A percentile compares a stretch with the other conserved stretches of the same genome.
phyloP scores from a whole-genome alignment of 2,888 invertebrate genomes.

The Drosophila putrida region DNA sequence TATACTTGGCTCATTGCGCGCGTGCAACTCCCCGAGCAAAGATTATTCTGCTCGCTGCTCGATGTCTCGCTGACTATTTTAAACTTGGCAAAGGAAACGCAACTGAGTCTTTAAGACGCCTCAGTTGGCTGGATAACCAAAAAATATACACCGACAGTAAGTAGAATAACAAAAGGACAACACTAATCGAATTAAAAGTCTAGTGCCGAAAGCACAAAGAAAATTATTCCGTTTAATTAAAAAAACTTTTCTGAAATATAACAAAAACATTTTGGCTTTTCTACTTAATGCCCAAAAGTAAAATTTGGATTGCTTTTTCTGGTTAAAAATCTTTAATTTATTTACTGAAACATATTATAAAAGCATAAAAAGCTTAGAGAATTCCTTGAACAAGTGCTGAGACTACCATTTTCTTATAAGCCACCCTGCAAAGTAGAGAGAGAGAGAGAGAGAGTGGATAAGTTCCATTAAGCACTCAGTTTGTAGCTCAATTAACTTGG shows the following conservation, averaged over 20 bases:
- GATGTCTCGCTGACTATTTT: slow-evolving; percentile 28
- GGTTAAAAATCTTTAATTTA: neutral
- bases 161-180: neutral
- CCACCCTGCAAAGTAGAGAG: slow-evolving; percentile 5
- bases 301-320: too few relatives aligned
- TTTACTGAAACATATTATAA: neutral
- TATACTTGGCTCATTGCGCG: slow-evolving; percentile 75
- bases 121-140: neutral
- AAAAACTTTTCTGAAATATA: neutral
- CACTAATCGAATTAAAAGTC: too few relatives aligned
- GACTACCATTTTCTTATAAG: slow-evolving; percentile 30
- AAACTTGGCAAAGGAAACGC: slow-evolving; percentile 27
- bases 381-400: neutral
- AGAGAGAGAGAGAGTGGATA: neutral
- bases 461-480: neutral
- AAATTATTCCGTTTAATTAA: neutral
- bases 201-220: too few relatives aligned
- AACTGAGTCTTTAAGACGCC: slow-evolving; percentile 13
- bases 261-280: too few relatives aligned
- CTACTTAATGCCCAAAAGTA: too few relatives aligned
- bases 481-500: slow-evolving; percentile 43
- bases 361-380: neutral
- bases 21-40: slow-evolving; percentile 72
- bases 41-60: slow-evolving; percentile 2
- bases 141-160: neutral